Evolutionary conservation across 2,888 invertebrate genomes (phyloP).

Genomic region (Euzophera pinguis): DNA sequence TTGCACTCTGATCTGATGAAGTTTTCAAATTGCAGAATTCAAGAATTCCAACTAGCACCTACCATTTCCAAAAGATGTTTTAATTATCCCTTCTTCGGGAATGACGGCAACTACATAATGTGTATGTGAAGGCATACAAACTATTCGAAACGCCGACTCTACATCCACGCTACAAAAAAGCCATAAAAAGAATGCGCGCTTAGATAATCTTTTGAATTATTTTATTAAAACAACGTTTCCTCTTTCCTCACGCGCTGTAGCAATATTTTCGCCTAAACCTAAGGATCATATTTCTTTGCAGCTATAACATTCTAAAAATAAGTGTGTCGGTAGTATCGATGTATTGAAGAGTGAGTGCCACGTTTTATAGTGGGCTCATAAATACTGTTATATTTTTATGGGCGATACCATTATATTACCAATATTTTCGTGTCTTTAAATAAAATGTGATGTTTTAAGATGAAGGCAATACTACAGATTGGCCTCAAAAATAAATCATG

Average conservation of each 20-base stretch:
- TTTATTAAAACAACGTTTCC: background rate
- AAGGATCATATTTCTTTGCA: conserved; percentile 7
- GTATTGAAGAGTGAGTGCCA: conserved; percentile 40
- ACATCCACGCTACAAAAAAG: too few relatives aligned
- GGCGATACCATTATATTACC: conserved; percentile 39
- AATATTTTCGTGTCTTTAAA: conserved; percentile 18
- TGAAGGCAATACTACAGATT: background rate
- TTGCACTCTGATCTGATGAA: too few relatives aligned
- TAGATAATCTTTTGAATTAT: too few relatives aligned
- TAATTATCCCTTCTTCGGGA: too few relatives aligned
- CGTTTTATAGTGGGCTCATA: conserved; percentile 38
- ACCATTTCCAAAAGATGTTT: too few relatives aligned
- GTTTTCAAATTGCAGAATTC: too few relatives aligned
- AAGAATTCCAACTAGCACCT: too few relatives aligned
- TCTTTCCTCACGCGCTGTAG: background rate
- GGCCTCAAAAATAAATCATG: too few relatives aligned
- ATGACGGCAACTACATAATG: too few relatives aligned
- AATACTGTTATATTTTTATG: conserved; percentile 40
- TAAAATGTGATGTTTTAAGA: conserved; percentile 9
- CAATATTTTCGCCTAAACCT: conserved; percentile 2
- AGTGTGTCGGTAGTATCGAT: conserved; percentile 31
- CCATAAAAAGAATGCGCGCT: too few relatives aligned
- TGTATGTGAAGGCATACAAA: too few relatives aligned
- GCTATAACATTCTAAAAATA: conserved; percentile 31
- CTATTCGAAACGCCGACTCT: too few relatives aligned